Base-by-base conservation (phyloP, 2,797 vertebrate species). In the Myotis myotis region DNA sequence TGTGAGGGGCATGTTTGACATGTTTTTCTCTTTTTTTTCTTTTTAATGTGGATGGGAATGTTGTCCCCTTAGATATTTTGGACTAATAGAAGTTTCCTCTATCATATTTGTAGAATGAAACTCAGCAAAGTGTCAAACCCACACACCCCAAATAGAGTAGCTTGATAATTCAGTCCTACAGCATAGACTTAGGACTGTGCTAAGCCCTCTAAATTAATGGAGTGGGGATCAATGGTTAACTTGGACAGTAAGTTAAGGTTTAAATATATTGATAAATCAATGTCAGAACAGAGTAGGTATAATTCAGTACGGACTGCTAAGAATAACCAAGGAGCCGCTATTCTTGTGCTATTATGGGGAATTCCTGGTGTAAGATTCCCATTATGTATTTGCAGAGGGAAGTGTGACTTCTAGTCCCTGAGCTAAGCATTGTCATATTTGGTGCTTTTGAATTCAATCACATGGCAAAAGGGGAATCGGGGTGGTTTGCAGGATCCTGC, bases 321-420 rank as follows among this genome's bases (percentile, higher is more conserved):
- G 53, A 96, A 96, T 81, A 47, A 81, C 64, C 53, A 49, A 95
- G 70, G 25, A 93, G 8, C 13, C 55, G 15, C 28, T 88, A 36
- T 33, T 95, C 23, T 17, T 93, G 51, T n/a, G 10, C 71, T 87
- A 55, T 17, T 70, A 55, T 20, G 68, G 49, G 71, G n/a, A 64
- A 68, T 86, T 41, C 2, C 33, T 66, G 6, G 3, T 92, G 55
- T 85, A 62, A 68, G 41, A 79, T 47, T 82, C 57, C 78, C 0
- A 12, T 76, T 79, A n/a, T 23, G 5, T 16, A 81, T 28, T 53
- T 55, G 25, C 11, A 83, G 62, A 82, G 55, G 30, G 82, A 83
- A 38, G 12, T 28, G 11, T 53, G n/a, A 78, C 53, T 66, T 76
- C 72, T n/a, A 51, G 23, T 33, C 28, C 84, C 41, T 49, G 53